A percentile compares a stretch with the other conserved stretches of the same genome.
Evolutionary conservation across 2,888 invertebrate genomes (phyloP).

Genomic region (Thyatira batis): DNA sequence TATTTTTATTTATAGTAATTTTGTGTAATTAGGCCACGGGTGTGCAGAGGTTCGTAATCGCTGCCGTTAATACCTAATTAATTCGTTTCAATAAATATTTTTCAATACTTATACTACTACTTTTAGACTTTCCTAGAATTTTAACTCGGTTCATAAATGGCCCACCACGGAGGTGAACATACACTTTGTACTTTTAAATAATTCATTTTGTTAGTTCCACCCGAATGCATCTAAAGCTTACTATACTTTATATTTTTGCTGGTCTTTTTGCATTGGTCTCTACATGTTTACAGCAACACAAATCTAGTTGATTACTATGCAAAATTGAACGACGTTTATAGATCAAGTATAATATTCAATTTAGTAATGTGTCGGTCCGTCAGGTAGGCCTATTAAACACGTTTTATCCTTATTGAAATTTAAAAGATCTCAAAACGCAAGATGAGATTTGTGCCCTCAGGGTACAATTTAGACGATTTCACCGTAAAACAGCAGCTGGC

Average conservation of each 20-base stretch:
- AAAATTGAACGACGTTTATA: not conserved
- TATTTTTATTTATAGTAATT: no score
- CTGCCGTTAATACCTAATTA: no score
- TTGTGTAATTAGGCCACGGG: no score
- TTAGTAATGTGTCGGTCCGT: slow-evolving; percentile 14
- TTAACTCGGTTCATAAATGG: no score
- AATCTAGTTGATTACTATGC: not conserved
- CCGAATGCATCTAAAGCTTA: not conserved
- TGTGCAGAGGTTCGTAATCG: no score
- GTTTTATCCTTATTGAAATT: slow-evolving; percentile 63
- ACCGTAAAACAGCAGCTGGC: slow-evolving; percentile 70
- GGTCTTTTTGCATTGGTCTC: not conserved
- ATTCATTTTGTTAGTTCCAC: no score
- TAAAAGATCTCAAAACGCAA: slow-evolving; percentile 55
- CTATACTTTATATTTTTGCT: not conserved
- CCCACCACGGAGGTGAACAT: no score
- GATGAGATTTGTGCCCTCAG: slow-evolving; percentile 67
- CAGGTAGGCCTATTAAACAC: slow-evolving; percentile 36
- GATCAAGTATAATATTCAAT: slow-evolving; percentile 17
- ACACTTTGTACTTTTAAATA: no score
- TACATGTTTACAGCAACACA: not conserved
- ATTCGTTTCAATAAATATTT: no score
- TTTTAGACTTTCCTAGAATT: no score
- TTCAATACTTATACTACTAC: no score
- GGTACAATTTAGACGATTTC: slow-evolving; percentile 68